Conservation (phyloP, 2,797 vertebrate species). For the Lithobates pipiens region DNA sequence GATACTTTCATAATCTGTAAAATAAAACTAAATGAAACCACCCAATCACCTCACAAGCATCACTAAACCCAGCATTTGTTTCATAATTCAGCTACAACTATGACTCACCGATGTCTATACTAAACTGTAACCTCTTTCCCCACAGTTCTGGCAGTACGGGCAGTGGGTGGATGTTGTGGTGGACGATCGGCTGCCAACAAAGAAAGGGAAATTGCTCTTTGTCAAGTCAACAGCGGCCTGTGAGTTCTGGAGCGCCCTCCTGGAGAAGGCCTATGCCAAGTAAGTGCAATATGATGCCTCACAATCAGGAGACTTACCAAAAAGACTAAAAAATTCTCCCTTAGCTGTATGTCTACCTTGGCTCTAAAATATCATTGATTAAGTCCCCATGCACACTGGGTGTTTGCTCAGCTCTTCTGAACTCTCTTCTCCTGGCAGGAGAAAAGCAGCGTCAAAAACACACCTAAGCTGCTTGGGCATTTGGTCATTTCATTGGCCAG, state of each 20-base stretch:
- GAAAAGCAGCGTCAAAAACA: too few species aligned
- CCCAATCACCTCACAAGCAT: background rate
- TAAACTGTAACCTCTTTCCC: background rate
- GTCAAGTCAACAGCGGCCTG: constrained; percentile 79
- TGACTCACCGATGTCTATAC: background rate
- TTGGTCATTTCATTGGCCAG: too few species aligned
- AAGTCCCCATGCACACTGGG: too few species aligned
- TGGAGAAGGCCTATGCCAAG: constrained; percentile 80
- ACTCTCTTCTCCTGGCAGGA: too few species aligned
- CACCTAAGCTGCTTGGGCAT: too few species aligned
- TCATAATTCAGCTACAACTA: background rate
- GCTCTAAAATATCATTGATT: too few species aligned
- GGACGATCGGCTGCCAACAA: constrained; percentile 80
- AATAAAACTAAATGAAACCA: background rate
- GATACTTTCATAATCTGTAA: too few species aligned
- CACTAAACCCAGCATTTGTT: background rate
- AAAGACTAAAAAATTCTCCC: too few species aligned
- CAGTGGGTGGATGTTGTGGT: constrained; percentile 91
- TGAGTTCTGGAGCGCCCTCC: constrained; percentile 74
- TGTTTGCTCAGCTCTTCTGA: too few species aligned
- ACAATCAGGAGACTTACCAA: too few species aligned
- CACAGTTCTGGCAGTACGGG: constrained; percentile 90
- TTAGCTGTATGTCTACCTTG: too few species aligned
- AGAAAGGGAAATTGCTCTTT: constrained; percentile 83
- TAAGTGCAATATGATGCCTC: constrained; percentile 51